phyloP scores from a whole-genome alignment of 1,140 invertebrate genomes.

The Brachystomella parvula region DNA sequence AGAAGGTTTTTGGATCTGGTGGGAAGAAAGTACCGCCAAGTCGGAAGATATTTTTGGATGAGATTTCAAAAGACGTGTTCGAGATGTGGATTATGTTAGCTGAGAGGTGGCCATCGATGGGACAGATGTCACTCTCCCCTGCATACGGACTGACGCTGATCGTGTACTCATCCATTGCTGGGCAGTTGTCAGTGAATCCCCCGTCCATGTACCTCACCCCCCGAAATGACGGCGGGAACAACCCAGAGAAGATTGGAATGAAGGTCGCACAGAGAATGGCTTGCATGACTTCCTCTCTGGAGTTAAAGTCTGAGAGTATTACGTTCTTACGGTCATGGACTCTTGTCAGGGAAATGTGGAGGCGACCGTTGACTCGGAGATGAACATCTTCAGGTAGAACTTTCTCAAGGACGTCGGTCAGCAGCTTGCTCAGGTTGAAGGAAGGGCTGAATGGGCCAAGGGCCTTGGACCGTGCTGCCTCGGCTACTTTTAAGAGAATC shows the following conservation, averaged over 20 bases:
- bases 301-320: constrained; percentile 82
- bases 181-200: constrained; percentile 78
- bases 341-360: constrained; percentile 89
- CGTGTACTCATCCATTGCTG: constrained; percentile 86
- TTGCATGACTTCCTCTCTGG: constrained; percentile 49
- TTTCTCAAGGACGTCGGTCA: constrained; percentile 72
- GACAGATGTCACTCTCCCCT: constrained; percentile 97
- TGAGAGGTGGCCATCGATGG: constrained; percentile 57
- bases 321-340: constrained; percentile 91
- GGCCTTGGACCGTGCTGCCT: constrained; percentile 73
- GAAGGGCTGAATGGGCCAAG: constrained; percentile 92
- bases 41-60: constrained; percentile 83
- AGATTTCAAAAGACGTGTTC: constrained; percentile 90
- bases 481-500: constrained; percentile 62
- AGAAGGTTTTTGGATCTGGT: constrained; percentile 76
- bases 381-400: constrained; percentile 88
- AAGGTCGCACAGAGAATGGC: not conserved
- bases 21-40: constrained; percentile 87
- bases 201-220: constrained; percentile 93
- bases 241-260: constrained; percentile 1
- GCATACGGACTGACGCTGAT: constrained; percentile 96
- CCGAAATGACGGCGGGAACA: constrained; percentile 73
- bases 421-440: constrained; percentile 81
- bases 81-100: constrained; percentile 52
- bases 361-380: constrained; percentile 71